A percentile compares a stretch with the other conserved stretches of the same genome.
Conservation (phyloP, 2,113 vertebrate species). For the Thunnus maccoyii region DNA sequence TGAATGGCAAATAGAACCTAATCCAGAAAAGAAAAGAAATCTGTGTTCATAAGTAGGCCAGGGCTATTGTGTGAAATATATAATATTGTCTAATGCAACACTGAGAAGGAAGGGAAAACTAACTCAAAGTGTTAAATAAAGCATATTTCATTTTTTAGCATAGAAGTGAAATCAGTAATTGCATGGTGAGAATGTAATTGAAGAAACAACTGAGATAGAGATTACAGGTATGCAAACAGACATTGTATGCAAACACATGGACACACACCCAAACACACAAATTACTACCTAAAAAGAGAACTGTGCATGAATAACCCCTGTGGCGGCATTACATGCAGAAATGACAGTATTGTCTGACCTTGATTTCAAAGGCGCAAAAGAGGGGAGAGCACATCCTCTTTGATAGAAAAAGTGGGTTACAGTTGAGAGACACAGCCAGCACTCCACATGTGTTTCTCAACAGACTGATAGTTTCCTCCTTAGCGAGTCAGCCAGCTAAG, state of each 20-base stretch:
- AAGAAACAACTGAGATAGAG: background rate
- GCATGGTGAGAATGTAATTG: too few relatives aligned
- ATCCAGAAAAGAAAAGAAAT: too few relatives aligned
- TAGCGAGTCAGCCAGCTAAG: conserved; percentile 49
- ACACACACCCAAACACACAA: conserved; percentile 20
- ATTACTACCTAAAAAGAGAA: conserved; percentile 17
- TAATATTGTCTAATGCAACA: too few relatives aligned
- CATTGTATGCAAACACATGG: background rate
- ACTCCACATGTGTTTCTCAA: conserved; percentile 60
- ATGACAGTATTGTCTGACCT: conserved; percentile 69
- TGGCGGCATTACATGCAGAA: conserved; percentile 42
- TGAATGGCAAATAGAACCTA: background rate
- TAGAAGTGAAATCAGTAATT: too few relatives aligned
- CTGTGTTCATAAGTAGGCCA: too few relatives aligned
- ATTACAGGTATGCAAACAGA: background rate
- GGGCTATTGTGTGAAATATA: too few relatives aligned
- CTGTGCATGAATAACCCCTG: conserved; percentile 40
- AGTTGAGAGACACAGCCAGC: conserved; percentile 67
- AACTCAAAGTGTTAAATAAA: too few relatives aligned
- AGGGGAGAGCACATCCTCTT: conserved; percentile 65
- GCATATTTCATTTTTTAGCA: too few relatives aligned
- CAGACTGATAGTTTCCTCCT: conserved; percentile 68
- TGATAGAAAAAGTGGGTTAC: conserved; percentile 76
- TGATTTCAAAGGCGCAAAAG: conserved; percentile 67
- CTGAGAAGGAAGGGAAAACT: too few relatives aligned